phyloP scores from a whole-genome alignment of 1,140 invertebrate genomes.

The Metaphire vulgaris region DNA sequence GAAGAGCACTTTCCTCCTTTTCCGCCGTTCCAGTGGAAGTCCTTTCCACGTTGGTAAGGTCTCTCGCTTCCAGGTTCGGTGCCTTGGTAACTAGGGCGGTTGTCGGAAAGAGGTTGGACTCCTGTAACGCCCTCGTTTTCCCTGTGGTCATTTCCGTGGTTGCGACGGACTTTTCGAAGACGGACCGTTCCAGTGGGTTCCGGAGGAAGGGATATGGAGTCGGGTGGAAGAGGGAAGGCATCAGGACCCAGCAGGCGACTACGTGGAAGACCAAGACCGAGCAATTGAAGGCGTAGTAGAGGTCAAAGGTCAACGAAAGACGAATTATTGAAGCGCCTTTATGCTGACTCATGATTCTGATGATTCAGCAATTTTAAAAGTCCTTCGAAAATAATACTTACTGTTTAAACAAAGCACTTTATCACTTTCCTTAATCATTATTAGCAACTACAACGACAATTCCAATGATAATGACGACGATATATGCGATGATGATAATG shows the following conservation, averaged over 20 bases:
- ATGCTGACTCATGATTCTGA: not conserved
- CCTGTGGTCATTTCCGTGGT: too few relatives aligned
- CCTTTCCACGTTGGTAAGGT: too few relatives aligned
- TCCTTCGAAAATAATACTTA: not conserved
- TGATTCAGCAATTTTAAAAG: not conserved
- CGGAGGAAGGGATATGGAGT: not conserved
- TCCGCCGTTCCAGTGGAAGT: too few relatives aligned
- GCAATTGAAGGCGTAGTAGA: not conserved
- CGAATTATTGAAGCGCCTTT: not conserved
- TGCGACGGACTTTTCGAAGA: too few relatives aligned
- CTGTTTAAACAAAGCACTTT: not conserved
- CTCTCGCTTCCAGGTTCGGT: too few relatives aligned
- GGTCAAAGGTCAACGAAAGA: not conserved
- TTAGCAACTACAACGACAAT: too few relatives aligned
- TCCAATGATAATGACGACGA: too few relatives aligned
- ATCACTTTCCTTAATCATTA: not conserved
- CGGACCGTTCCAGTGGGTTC: not conserved
- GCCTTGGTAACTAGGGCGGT: too few relatives aligned
- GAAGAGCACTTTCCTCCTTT: too few relatives aligned
- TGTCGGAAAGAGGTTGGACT: too few relatives aligned
- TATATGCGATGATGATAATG: too few relatives aligned
- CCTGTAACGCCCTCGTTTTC: too few relatives aligned
- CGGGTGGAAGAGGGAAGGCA: not conserved
- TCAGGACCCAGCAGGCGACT: not conserved
- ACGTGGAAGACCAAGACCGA: not conserved